These are phyloP conservation scores for Actias luna DNA, from an alignment of 2,888 invertebrate genomes.

Conservation along the genomic window DNA sequence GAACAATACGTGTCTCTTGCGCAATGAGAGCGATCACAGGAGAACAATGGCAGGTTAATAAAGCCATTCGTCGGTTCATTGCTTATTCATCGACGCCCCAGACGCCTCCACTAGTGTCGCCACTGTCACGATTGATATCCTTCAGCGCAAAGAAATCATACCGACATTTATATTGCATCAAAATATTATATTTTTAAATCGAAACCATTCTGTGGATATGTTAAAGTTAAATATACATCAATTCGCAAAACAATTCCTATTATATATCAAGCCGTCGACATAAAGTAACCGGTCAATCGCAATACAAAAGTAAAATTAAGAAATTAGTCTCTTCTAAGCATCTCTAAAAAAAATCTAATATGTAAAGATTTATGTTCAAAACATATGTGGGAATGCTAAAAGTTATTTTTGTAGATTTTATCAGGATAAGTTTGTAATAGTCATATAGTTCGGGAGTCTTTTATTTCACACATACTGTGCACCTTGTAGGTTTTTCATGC, in stretches of 20 bases:
- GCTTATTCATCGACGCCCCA: slow-evolving; percentile 80
- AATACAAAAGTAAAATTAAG: background rate
- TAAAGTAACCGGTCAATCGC: background rate
- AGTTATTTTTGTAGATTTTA: too few relatives aligned
- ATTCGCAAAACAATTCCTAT: too few relatives aligned
- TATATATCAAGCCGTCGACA: background rate
- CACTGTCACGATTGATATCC: slow-evolving; percentile 68
- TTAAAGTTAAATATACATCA: too few relatives aligned
- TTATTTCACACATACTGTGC: too few relatives aligned
- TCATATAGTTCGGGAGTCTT: too few relatives aligned
- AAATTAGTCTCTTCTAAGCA: background rate
- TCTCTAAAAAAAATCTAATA: too few relatives aligned
- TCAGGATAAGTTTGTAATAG: too few relatives aligned
- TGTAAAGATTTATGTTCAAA: too few relatives aligned
- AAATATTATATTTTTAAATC: background rate
- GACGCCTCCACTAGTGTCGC: slow-evolving; percentile 67
- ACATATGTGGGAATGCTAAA: too few relatives aligned
- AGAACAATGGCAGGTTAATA: slow-evolving; percentile 78
- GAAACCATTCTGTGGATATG: background rate
- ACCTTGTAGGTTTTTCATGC: too few relatives aligned
- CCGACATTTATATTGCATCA: background rate
- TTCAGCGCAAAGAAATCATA: slow-evolving; percentile 39
- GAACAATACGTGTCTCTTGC: slow-evolving; percentile 78
- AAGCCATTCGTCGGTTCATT: slow-evolving; percentile 79
- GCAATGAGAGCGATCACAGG: slow-evolving; percentile 66